phyloP scores from a whole-genome alignment of 1,140 invertebrate genomes.

The Brachionus angularis region DNA sequence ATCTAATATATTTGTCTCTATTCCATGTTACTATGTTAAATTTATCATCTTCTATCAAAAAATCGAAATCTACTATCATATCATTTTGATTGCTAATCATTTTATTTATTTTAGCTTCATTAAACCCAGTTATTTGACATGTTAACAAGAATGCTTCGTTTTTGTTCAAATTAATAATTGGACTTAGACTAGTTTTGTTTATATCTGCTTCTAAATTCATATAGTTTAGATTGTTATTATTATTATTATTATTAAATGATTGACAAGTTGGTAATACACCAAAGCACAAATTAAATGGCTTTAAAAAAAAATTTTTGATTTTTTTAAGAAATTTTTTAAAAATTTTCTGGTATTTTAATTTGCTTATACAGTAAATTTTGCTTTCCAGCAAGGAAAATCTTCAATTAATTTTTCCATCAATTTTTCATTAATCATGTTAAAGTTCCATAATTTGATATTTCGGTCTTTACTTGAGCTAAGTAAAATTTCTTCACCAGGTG shows the following conservation, averaged over 20 bases:
- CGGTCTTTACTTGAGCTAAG: conserved; percentile 16
- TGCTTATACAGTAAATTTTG: conserved; percentile 14
- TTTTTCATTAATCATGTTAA: conserved; percentile 24
- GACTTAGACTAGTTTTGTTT: no score
- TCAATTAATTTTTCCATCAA: conserved; percentile 25
- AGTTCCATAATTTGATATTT: conserved; percentile 24
- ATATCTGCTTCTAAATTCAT: no score
- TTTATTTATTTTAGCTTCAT: conserved; percentile 28
- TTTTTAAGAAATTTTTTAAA: not conserved
- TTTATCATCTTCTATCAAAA: not conserved
- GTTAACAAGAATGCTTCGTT: conserved; percentile 15
- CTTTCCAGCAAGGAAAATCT: conserved; percentile 28
- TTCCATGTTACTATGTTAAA: conserved; percentile 15
- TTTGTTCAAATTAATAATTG: no score
- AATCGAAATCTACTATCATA: conserved; percentile 34
- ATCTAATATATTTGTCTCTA: conserved; percentile 6
- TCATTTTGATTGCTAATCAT: conserved; percentile 5
- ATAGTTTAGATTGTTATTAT: conserved; percentile 1
- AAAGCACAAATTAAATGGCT: conserved; percentile 23
- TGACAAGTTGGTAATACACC: conserved; percentile 10
- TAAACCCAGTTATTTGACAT: conserved; percentile 4
- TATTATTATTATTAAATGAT: no score
- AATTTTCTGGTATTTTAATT: not conserved
- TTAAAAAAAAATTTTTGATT: not conserved
- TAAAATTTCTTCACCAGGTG: conserved; percentile 16